Base-by-base conservation (phyloP, 2,113 vertebrate species). In the Rhinopomastus cyanomelas region DNA sequence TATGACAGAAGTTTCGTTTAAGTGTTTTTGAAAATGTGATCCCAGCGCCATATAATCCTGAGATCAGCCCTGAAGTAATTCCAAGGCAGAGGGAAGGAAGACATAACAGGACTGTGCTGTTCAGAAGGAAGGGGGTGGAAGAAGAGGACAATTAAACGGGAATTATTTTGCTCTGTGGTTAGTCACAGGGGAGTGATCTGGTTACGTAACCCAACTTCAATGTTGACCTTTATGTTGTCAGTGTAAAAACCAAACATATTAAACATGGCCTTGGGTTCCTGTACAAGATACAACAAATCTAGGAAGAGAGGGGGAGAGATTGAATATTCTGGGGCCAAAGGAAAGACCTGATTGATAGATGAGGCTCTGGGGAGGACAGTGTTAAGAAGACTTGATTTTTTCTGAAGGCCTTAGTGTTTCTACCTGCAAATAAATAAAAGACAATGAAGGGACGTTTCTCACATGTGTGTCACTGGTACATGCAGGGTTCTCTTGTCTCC, bases 261-360 rank as follows among this genome's bases (percentile, higher is more conserved):
- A 94, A 96, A 94, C 94, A 81, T 5, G 94, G 66, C 86, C 71
- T 36, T 52, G 74, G 59, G 92, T 96, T 96, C 95, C 93, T 95
- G 95, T 94, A 82, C 94, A 76, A 91, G 95, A 95, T 95, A 95
- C 59, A 76, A 3, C 55, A 73, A 84, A 69, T 48, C 49, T 73
- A 95, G 94, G 81, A 84, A 81, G 42, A 76, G 67, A 81, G n/a
- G 34, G 84, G 90, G 39, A 83, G 69, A 64, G 60, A 3, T 8
- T 80, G 91, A 89, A 85, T 61, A 72, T 91, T 81, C 61, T 30
- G 55, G 51, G 81, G 71, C 81, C 78, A 79, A 59, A 84, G 88
- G 90, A 90, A 93, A 75, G 23, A 4, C 55, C 34, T 86, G 90
- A 86, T 75, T 84, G 86, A 94, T 52, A 11, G 74, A 95, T 67